These are phyloP conservation scores for Chascanopsetta lugubris DNA, from an alignment of 2,113 vertebrate species.

Conservation along the genomic window DNA sequence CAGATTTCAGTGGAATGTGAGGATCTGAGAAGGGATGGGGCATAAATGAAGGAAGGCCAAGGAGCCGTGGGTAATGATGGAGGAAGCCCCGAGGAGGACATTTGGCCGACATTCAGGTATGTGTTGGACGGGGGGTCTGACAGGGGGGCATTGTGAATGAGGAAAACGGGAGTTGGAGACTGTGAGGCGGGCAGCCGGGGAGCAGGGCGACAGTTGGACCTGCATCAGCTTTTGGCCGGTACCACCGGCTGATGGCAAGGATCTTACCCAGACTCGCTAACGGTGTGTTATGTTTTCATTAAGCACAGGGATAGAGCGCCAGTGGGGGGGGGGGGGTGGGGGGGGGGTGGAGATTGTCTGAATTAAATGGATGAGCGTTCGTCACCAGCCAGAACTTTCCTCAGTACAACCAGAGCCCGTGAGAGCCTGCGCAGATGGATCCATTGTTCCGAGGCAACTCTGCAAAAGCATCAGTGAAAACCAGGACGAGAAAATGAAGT, in stretches of 20 bases:
- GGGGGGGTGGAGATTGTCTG: conserved; percentile 39
- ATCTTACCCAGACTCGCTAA: conserved; percentile 50
- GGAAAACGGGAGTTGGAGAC: conserved; percentile 28
- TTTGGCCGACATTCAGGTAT: conserved; percentile 63
- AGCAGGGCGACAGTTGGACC: conserved; percentile 36
- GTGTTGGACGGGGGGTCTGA: conserved; percentile 30
- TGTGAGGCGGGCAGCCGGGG: conserved; percentile 28
- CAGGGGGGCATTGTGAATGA: conserved; percentile 45
- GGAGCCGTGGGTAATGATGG: conserved; percentile 40
- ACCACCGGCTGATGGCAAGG: conserved; percentile 50
- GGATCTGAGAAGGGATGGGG: conserved; percentile 14
- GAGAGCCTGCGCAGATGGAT: conserved; percentile 26
- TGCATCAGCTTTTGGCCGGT: conserved; percentile 27
- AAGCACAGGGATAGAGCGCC: conserved; percentile 52
- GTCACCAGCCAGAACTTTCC: conserved; percentile 62
- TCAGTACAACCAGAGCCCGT: conserved; percentile 49
- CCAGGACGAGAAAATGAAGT: conserved; percentile 31
- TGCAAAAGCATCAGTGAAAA: conserved; percentile 14
- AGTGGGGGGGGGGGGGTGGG: conserved; percentile 34
- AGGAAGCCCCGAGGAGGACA: conserved; percentile 47
- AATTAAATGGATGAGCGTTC: conserved; percentile 66
- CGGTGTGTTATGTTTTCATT: conserved; percentile 67
- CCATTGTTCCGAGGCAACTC: conserved; percentile 48
- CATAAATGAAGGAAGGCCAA: conserved; percentile 28
- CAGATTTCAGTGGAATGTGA: conserved; percentile 19